Percentiles rank a stretch among this genome's conserved stretches.
Conservation (phyloP, 2,888 invertebrate species). For the Trachelus iudaicus region DNA sequence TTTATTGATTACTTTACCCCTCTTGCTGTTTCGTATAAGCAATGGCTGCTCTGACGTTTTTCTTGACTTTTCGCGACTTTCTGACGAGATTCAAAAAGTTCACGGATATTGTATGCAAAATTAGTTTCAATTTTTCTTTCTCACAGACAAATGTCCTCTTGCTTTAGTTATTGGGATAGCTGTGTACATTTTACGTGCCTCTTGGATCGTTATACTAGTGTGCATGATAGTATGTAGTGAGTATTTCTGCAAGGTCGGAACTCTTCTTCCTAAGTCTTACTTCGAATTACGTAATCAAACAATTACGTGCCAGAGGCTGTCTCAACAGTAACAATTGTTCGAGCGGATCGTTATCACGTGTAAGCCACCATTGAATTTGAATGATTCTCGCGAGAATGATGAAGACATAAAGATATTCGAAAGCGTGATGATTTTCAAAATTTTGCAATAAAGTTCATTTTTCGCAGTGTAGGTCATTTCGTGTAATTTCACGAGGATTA, state of each 20-base stretch:
- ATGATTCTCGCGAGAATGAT: not conserved
- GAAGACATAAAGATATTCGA: not conserved
- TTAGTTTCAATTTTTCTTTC: not conserved
- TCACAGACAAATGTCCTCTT: not conserved
- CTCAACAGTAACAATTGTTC: not conserved
- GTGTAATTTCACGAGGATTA: not conserved
- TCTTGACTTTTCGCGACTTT: not conserved
- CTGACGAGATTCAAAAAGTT: not conserved
- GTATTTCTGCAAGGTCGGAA: not conserved
- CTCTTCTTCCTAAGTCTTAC: not conserved
- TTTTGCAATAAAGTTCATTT: not conserved
- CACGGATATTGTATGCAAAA: not conserved
- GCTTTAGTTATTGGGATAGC: not conserved
- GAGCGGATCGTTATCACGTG: not conserved
- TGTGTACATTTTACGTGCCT: not conserved
- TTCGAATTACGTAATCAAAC: not conserved
- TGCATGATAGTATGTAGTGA: not conserved
- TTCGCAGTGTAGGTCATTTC: not conserved
- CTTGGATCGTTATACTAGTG: not conserved
- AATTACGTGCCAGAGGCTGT: not conserved
- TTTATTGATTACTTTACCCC: constrained; percentile 21
- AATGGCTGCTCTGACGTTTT: not conserved
- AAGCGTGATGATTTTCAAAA: not conserved
- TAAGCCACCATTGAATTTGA: not conserved
- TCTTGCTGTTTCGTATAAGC: not conserved